Evolutionary conservation across 2,888 invertebrate genomes (phyloP).

Genomic region (Drosophila picticornis): DNA sequence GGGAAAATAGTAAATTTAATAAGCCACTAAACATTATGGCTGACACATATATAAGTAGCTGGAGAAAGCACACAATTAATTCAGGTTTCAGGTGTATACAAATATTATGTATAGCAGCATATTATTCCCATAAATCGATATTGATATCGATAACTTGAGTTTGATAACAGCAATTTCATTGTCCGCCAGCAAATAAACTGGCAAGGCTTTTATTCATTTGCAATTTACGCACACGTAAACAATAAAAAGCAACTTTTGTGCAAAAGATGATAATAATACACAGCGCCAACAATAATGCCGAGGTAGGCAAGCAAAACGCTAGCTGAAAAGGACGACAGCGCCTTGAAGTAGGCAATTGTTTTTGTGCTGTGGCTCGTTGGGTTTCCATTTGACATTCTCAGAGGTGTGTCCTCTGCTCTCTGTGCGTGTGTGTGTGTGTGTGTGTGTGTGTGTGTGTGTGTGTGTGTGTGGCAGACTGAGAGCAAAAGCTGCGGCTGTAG

Average conservation of each 20-base stretch:
- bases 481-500: constrained; percentile 14
- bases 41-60: not conserved
- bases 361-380: constrained; percentile 41
- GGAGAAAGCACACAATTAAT: not conserved
- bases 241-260: constrained; percentile 53
- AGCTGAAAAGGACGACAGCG: constrained; percentile 19
- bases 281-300: constrained; percentile 1
- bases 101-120: not conserved
- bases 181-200: constrained; percentile 10
- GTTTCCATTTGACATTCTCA: constrained; percentile 40
- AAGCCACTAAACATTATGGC: not conserved
- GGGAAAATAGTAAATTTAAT: not conserved
- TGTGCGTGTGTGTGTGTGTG: no score
- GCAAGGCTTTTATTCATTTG: constrained; percentile 21
- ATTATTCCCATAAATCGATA: constrained; percentile 1
- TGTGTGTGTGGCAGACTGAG: constrained; percentile 14
- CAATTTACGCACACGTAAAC: constrained; percentile 52
- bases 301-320: constrained; percentile 9
- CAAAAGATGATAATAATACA: constrained; percentile 56
- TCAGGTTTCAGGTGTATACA: not conserved
- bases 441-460: not conserved
- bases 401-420: constrained; percentile 23
- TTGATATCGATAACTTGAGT: constrained; percentile 3
- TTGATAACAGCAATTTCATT: constrained; percentile 5
- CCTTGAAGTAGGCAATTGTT: constrained; percentile 69